Evolutionary conservation across 2,797 vertebrate genomes (phyloP), one percentile per base, ranked within the genome.

Genomic region (Hybognathus amarus): DNA sequence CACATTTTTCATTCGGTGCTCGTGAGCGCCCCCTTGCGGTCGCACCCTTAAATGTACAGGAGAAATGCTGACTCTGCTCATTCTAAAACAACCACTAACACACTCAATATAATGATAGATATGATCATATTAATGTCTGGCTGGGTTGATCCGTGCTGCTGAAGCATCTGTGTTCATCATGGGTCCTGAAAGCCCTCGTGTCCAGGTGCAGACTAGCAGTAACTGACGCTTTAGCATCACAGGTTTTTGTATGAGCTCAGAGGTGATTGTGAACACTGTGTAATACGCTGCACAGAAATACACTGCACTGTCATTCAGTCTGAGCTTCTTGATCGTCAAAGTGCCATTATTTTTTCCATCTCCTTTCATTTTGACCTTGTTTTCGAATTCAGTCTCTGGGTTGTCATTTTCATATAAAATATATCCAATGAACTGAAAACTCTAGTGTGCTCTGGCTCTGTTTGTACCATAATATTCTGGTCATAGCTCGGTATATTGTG

Each of bases 261-360:
- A n/a, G 8, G 13, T 24, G 11, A 73, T 78, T 56, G 18, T 42
- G 33, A 82, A 1, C 36, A 82, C 33, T 87, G 78, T 83, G 80
- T 80, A 6, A 82, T 17, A 81, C 2, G 69, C 83, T 80, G 80
- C 80, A 85, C 80, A 87, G 56, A 83, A 85, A 76, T 83, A 89
- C 71, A 85, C 63, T 38, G 79, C 88, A 56, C 80, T 87, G 80
- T 89, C 83, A 13, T 4, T 54, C 15, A 47, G 3, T 10, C 5
- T 42, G 24, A 86, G 9, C 6, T 2, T 75, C 0, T 11, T 24
- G 6, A 87, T 81, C 2, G 11, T 83, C 10, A 82, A 38, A 75
- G 36, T 36, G 6, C 8, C 59, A 0, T 77, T 59, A 0, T 42
- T 47, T 4, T 12, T 47, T 38, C 71, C 81, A 82, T 89, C 22